These are phyloP conservation scores for Acanthurus lineatus DNA, from an alignment of 2,797 vertebrate genomes.

Conservation along the genomic window DNA sequence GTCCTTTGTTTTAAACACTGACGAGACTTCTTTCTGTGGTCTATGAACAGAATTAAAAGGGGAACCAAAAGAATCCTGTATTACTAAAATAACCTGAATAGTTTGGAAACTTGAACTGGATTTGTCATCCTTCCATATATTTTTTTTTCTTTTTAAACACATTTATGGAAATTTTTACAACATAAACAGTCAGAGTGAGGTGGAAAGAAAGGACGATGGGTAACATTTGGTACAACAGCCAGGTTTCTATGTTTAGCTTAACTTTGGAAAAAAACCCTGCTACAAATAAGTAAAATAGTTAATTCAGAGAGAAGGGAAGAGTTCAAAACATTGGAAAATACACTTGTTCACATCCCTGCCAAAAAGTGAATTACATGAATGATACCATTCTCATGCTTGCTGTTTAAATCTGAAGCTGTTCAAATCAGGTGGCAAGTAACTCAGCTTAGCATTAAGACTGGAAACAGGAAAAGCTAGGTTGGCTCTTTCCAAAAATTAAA, in stretches of 20 bases:
- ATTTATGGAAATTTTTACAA: no score
- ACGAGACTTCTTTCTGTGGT: background rate
- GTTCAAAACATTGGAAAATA: background rate
- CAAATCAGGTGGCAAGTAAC: background rate
- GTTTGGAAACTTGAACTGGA: background rate
- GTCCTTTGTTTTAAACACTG: slow-evolving; percentile 36
- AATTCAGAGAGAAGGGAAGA: background rate
- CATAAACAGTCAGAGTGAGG: no score
- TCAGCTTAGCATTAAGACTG: slow-evolving; percentile 28
- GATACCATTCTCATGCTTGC: background rate
- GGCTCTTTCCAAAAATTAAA: no score
- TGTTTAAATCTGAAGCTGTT: background rate
- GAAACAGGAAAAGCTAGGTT: background rate
- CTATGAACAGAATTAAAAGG: no score
- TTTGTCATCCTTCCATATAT: background rate
- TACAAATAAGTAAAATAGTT: background rate
- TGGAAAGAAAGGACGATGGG: no score
- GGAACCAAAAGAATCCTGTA: background rate
- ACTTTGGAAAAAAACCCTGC: slow-evolving; percentile 19
- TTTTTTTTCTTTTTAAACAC: no score
- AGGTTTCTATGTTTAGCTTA: background rate
- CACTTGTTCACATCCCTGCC: background rate
- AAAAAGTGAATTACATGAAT: background rate
- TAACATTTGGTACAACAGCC: no score
- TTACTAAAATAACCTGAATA: slow-evolving; percentile 14